Percentiles rank a stretch among this genome's conserved stretches.
Evolutionary conservation across 2,797 vertebrate species (phyloP).

Genomic region (Clarias laeviceps): DNA sequence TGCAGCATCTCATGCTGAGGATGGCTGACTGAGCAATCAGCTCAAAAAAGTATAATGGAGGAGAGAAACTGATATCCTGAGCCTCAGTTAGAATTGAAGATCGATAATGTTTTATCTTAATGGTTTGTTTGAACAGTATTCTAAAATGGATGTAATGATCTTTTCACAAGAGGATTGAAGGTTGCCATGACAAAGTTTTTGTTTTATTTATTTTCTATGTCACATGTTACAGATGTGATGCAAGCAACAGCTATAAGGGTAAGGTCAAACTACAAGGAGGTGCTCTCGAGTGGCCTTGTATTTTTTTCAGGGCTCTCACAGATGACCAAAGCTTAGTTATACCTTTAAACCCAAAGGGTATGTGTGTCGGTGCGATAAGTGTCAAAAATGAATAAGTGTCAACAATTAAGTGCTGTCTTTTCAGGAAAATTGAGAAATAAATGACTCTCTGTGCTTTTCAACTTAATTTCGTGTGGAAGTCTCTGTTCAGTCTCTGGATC

Average conservation of each 20-base stretch:
- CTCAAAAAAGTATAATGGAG: background rate
- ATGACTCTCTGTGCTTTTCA: slow-evolving; percentile 71
- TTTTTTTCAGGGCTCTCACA: slow-evolving; percentile 60
- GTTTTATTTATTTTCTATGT: slow-evolving; percentile 35
- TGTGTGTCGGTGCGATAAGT: slow-evolving; percentile 13
- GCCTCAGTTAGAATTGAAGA: background rate
- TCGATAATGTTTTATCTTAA: background rate
- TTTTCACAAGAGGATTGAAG: background rate
- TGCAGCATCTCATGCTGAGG: slow-evolving; percentile 1
- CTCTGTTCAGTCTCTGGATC: slow-evolving; percentile 63
- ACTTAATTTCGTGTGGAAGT: slow-evolving; percentile 62
- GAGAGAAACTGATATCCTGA: background rate
- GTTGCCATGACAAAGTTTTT: slow-evolving; percentile 44
- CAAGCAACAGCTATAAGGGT: slow-evolving; percentile 51
- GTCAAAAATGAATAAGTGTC: slow-evolving; percentile 39
- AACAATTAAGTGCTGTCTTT: slow-evolving; percentile 59
- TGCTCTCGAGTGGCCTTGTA: slow-evolving; percentile 68
- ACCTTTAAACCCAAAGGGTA: slow-evolving; percentile 58
- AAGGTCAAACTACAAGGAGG: slow-evolving; percentile 73
- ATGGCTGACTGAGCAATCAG: background rate
- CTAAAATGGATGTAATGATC: slow-evolving; percentile 16
- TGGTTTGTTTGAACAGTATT: slow-evolving; percentile 45
- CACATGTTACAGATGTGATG: slow-evolving; percentile 35
- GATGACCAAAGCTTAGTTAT: slow-evolving; percentile 73
- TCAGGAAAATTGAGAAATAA: slow-evolving; percentile 66